These are phyloP conservation scores for Larimichthys crocea DNA, from an alignment of 2,113 vertebrate genomes.

Conservation along the genomic window DNA sequence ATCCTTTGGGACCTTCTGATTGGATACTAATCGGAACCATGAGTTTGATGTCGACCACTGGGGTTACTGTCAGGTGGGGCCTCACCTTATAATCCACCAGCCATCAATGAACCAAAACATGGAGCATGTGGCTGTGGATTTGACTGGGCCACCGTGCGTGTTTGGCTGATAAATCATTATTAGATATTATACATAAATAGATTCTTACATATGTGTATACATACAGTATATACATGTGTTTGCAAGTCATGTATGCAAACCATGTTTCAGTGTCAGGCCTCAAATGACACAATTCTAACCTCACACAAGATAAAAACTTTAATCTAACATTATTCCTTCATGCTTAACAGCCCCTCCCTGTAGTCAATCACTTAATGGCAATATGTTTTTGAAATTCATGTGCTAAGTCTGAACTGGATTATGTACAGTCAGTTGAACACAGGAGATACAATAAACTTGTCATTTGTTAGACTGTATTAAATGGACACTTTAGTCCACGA, in stretches of 20 bases:
- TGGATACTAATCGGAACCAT: not conserved
- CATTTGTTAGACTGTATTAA: constrained; percentile 50
- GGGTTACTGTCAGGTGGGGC: not conserved
- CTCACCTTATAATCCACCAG: not conserved
- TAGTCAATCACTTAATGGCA: constrained; percentile 73
- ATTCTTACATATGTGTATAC: not conserved
- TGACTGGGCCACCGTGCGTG: not conserved
- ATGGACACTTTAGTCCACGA: constrained; percentile 5
- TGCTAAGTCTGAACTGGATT: constrained; percentile 63
- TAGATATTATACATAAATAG: not conserved
- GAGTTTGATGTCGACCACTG: not conserved
- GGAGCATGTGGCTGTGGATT: not conserved
- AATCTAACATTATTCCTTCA: constrained; percentile 52
- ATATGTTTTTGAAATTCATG: constrained; percentile 56
- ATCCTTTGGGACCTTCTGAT: not conserved
- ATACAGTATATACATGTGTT: not conserved
- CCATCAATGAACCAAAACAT: not conserved
- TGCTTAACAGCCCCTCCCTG: constrained; percentile 44
- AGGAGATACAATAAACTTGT: constrained; percentile 44
- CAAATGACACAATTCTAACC: constrained; percentile 20
- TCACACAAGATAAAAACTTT: constrained; percentile 45
- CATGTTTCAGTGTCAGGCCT: constrained; percentile 1
- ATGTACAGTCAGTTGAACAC: constrained; percentile 19
- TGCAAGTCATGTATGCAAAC: not conserved
- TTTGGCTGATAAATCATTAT: not conserved